These are phyloP conservation scores for Bucco capensis DNA, from an alignment of 2,113 vertebrate genomes.

Conservation along the genomic window DNA sequence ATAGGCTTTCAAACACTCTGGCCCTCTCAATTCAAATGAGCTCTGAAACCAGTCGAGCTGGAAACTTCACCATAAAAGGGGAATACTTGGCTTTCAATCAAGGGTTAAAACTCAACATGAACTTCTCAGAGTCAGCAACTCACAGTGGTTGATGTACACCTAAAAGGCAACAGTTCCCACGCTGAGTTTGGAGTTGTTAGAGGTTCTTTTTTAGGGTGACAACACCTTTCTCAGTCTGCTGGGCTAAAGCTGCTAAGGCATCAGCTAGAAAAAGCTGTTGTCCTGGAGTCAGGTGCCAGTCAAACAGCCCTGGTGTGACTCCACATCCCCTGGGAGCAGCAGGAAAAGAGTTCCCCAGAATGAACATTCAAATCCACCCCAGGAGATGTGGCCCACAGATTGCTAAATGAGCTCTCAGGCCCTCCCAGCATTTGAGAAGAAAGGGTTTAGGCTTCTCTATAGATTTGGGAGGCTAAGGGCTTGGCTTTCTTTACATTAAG, in stretches of 20 bases:
- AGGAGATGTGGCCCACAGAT: rapidly evolving
- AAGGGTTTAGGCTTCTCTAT: background rate
- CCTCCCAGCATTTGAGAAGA: background rate
- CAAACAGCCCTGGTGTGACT: background rate
- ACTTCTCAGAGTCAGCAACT: constrained; percentile 1
- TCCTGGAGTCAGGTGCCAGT: background rate
- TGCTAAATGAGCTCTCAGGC: background rate
- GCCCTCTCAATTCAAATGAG: background rate
- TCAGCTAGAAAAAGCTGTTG: background rate
- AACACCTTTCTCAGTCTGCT: background rate
- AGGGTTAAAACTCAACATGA: background rate
- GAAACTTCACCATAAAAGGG: background rate
- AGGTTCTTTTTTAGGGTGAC: background rate
- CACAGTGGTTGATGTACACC: background rate
- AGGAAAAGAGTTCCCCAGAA: background rate
- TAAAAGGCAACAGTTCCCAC: background rate
- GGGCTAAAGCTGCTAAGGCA: background rate
- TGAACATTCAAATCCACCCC: background rate
- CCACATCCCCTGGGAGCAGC: background rate
- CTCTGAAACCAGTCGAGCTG: constrained; percentile 4
- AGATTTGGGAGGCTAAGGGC: background rate
- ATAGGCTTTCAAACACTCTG: background rate
- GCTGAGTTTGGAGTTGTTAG: rapidly evolving
- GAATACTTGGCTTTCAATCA: background rate
- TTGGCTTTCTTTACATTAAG: background rate